phyloP scores from a whole-genome alignment of 2,113 vertebrate genomes.

The cattle (Bos taurus) region ARS-UCD2.0 NW_020192292.1:3401501-3402000 shows the following conservation, averaged over 20 bases:
- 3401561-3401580: background rate
- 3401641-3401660: background rate
- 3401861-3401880: background rate
- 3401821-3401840: background rate
- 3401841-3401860: background rate
- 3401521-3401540: background rate
- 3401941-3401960: background rate
- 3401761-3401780: background rate
- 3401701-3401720: background rate
- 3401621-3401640: background rate
- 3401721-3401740: background rate
- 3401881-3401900: background rate
- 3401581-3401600: background rate
- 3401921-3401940: background rate
- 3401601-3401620: background rate
- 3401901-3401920: background rate
- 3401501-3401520: background rate
- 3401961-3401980: background rate
- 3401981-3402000: background rate
- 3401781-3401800: background rate
- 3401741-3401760: background rate
- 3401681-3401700: background rate
- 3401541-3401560: background rate
- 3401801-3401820: background rate
- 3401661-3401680: background rate